These are phyloP conservation scores for Carassius gibelio DNA, from an alignment of 2,113 vertebrate species.

Conservation along the genomic window DNA sequence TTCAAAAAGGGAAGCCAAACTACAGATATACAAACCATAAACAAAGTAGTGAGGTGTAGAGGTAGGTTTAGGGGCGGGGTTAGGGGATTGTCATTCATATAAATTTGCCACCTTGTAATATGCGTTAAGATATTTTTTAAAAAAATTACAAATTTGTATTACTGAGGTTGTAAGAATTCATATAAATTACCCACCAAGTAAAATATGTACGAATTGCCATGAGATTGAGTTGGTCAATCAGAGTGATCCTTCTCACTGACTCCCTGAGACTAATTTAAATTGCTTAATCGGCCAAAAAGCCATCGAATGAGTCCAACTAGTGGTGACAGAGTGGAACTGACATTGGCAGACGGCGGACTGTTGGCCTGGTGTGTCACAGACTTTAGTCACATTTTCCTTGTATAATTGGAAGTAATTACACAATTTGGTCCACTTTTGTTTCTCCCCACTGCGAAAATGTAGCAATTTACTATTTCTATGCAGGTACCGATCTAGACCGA, in stretches of 20 bases:
- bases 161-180: no score
- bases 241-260: neutral
- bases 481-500: conserved; percentile 57
- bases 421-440: conserved; percentile 32
- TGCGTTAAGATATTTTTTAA: no score
- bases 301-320: neutral
- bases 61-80: no score
- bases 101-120: no score
- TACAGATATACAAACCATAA: neutral
- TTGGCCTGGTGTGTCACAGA: neutral
- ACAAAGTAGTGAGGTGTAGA: neutral
- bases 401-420: neutral
- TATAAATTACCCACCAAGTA: no score
- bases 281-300: neutral
- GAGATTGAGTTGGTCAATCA: neutral
- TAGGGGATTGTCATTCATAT: no score
- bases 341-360: neutral
- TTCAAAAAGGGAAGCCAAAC: neutral
- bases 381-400: conserved; percentile 26
- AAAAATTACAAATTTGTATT: no score
- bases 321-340: no score
- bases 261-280: neutral
- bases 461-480: conserved; percentile 56
- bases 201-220: no score
- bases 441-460: conserved; percentile 50